Evolutionary conservation across 1,140 invertebrate genomes (phyloP), one percentile per base, ranked within the genome.

Genomic region (Leptopilina boulardi): DNA sequence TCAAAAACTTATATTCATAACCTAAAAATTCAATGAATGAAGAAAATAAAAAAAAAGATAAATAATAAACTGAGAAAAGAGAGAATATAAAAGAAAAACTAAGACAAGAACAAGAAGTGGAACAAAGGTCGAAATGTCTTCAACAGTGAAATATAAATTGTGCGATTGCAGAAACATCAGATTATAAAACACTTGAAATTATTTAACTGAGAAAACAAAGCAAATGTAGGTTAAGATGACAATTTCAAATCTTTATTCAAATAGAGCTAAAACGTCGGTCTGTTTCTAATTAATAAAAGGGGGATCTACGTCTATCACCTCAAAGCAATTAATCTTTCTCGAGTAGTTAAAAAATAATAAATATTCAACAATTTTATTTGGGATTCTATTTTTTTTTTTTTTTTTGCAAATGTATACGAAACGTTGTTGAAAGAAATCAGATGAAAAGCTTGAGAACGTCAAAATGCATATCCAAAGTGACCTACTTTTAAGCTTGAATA

Each of bases 401-500:
- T 30, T n/a, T 66, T 30, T 59, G 4, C 23, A 30, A 66, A 15
- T 30, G 59, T 30, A 30, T 15, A 6, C 56, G 4, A 15, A 23
- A 15, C 4, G 26, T 6, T 34, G 13, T 15, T 13, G 5, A 23
- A 66, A 34, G 23, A n/a, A 66, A 66, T 66, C 13, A 15, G n/a
- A 30, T 34, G 6, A 30, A 66, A 66, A 66, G 13, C 26, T 66
- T 66, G 13, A 30, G 21, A 30, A 30, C 21, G 15, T 66, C 59
- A 66, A 66, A 66, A 34, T 66, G 26, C 5, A 59, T 66, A 15
- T 30, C 23, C 13, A 34, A 30, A 30, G 59, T 66, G 59, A 66
- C 59, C 59, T 66, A 66, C 15, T 30, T 30, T 66, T 30, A 15
- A 66, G 23, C 59, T n/a, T 66, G 59, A 66, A 66, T 66, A 66